Percentiles rank a stretch among this genome's conserved stretches.
These are phyloP conservation scores for Myodes glareolus DNA, from an alignment of 2,113 vertebrate genomes.

Conservation along the genomic window DNA sequence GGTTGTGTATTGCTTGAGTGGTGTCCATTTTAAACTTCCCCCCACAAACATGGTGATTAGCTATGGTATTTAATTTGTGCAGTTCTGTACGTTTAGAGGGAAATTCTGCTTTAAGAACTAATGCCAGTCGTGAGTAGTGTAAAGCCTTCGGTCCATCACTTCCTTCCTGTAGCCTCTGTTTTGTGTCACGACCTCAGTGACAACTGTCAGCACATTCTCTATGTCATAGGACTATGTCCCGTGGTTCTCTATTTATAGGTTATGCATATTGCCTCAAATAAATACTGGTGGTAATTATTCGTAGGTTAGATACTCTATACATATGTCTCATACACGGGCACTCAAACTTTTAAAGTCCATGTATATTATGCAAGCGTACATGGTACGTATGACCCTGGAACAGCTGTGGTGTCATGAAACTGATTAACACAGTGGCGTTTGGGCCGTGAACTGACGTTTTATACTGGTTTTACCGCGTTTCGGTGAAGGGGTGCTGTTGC, in stretches of 20 bases:
- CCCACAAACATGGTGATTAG: background rate
- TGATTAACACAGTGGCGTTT: background rate
- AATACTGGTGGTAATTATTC: background rate
- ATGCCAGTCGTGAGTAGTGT: background rate
- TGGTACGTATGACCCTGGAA: background rate
- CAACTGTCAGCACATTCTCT: background rate
- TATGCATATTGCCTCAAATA: background rate
- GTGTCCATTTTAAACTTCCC: background rate
- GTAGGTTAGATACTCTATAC: background rate
- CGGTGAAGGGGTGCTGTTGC: background rate
- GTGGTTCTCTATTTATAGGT: background rate
- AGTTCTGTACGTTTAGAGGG: background rate
- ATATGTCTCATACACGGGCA: background rate
- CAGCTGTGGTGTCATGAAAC: background rate
- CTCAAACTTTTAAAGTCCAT: background rate
- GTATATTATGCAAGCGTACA: too few species aligned
- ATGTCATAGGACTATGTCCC: background rate
- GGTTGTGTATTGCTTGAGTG: background rate
- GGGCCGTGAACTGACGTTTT: background rate
- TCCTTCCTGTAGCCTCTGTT: background rate
- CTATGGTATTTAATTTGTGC: background rate
- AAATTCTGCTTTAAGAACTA: background rate
- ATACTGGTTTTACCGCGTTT: background rate
- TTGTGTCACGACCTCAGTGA: background rate
- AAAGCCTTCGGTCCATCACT: background rate